Evolutionary conservation across 2,888 invertebrate species (phyloP).

Genomic region (Villa cingulata): DNA sequence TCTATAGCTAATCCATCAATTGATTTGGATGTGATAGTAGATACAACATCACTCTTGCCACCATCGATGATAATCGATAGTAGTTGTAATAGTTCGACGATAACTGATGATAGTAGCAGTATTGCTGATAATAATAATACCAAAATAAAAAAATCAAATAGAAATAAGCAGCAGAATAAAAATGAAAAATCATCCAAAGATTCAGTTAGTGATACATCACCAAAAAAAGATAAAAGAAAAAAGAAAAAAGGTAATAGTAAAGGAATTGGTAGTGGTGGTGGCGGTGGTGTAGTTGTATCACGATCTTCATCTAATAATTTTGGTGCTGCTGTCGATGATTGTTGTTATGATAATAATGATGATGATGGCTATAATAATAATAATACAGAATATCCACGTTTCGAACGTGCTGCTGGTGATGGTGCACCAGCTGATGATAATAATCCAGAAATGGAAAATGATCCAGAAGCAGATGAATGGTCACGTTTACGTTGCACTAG

Average conservation of each 20-base stretch:
- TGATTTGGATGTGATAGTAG: too few relatives aligned
- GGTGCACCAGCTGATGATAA: slow-evolving; percentile 36
- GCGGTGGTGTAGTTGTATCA: background rate
- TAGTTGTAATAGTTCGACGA: slow-evolving; percentile 33
- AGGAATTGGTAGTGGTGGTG: background rate
- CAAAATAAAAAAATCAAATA: slow-evolving; percentile 16
- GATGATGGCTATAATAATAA: background rate
- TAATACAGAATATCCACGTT: background rate
- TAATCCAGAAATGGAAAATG: slow-evolving; percentile 49
- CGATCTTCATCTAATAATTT: too few relatives aligned
- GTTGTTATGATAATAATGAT: background rate
- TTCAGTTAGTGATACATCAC: slow-evolving; percentile 4
- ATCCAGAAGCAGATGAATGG: slow-evolving; percentile 66
- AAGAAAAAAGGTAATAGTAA: background rate
- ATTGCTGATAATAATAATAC: slow-evolving; percentile 28
- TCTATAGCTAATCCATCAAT: too few relatives aligned
- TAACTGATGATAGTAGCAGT: slow-evolving; percentile 33
- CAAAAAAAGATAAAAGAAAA: slow-evolving; percentile 2
- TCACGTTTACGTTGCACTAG: slow-evolving; percentile 77
- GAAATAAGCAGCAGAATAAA: slow-evolving; percentile 12
- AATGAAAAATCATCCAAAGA: slow-evolving; percentile 14
- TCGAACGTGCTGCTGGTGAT: slow-evolving; percentile 15
- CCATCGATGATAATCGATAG: slow-evolving; percentile 24
- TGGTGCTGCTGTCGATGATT: too few relatives aligned
- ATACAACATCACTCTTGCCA: slow-evolving; percentile 2